A percentile compares a stretch with the other conserved stretches of the same genome.
Conservation (phyloP, 2,888 invertebrate genomes). For the Chrysolina haemoptera region DNA sequence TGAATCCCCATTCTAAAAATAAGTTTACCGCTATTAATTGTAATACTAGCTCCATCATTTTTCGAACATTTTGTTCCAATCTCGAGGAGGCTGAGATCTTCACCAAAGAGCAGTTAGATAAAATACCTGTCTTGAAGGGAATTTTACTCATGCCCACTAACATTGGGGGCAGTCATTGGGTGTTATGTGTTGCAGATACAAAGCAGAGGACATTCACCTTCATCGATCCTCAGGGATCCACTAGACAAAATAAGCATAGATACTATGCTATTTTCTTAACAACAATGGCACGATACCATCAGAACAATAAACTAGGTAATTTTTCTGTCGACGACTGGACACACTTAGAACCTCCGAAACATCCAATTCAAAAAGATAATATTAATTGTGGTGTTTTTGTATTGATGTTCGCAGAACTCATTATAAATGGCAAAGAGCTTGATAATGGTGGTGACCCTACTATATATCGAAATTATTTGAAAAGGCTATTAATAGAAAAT, state of each 20-base stretch:
- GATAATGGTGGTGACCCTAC: not conserved
- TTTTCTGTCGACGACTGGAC: not conserved
- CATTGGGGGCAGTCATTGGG: not conserved
- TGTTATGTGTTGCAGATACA: not conserved
- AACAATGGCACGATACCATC: not conserved
- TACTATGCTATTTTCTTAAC: not conserved
- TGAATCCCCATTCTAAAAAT: not conserved
- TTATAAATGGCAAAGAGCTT: not conserved
- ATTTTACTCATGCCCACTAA: not conserved
- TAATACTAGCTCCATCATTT: not conserved
- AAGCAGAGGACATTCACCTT: not conserved
- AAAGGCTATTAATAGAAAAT: not conserved
- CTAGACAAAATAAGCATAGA: no score
- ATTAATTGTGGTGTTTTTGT: not conserved
- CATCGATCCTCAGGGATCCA: not conserved
- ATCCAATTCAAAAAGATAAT: not conserved
- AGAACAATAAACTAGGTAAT: not conserved
- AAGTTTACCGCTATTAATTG: not conserved
- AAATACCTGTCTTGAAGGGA: not conserved
- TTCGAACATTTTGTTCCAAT: not conserved
- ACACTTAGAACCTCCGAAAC: not conserved
- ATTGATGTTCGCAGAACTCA: not conserved
- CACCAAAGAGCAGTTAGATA: not conserved
- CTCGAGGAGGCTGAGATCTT: not conserved
- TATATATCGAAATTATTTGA: not conserved